Percentiles rank a stretch among this genome's conserved stretches.
These are phyloP conservation scores for Pseudochirops cupreus DNA, from an alignment of 2,797 vertebrate species.

Conservation along the genomic window DNA sequence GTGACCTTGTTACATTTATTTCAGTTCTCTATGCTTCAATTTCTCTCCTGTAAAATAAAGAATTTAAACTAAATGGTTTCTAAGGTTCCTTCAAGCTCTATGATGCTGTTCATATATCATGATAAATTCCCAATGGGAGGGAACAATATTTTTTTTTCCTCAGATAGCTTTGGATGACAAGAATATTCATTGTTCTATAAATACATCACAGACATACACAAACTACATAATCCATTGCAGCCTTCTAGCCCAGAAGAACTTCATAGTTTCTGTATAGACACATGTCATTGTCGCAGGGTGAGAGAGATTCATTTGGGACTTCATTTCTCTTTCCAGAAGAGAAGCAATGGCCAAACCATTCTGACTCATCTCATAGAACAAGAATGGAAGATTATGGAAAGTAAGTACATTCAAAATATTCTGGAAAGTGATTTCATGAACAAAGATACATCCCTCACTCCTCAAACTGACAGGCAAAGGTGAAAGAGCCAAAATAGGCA, in stretches of 20 bases:
- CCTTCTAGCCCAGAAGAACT: constrained; percentile 3
- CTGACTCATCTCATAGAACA: constrained; percentile 64
- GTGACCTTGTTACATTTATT: not conserved
- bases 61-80: not conserved
- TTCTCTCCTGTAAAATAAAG: not conserved
- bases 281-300: constrained; percentile 19
- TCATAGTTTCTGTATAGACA: not conserved
- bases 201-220: not conserved
- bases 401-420: constrained; percentile 70
- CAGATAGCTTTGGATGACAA: not conserved
- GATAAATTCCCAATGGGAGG: not conserved
- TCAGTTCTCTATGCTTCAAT: not conserved
- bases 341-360: constrained; percentile 55
- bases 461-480: constrained; percentile 61
- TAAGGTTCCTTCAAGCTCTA: not conserved
- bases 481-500: constrained; percentile 53
- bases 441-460: constrained; percentile 65
- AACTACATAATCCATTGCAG: not conserved
- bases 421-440: constrained; percentile 71
- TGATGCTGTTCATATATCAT: not conserved
- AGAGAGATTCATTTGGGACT: constrained; percentile 37
- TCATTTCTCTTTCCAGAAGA: constrained; percentile 60
- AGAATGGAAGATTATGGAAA: constrained; percentile 51
- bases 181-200: not conserved
- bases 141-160: not conserved